These are phyloP conservation scores for Heteronetta atricapilla DNA, from an alignment of 2,113 vertebrate species.

Conservation along the genomic window DNA sequence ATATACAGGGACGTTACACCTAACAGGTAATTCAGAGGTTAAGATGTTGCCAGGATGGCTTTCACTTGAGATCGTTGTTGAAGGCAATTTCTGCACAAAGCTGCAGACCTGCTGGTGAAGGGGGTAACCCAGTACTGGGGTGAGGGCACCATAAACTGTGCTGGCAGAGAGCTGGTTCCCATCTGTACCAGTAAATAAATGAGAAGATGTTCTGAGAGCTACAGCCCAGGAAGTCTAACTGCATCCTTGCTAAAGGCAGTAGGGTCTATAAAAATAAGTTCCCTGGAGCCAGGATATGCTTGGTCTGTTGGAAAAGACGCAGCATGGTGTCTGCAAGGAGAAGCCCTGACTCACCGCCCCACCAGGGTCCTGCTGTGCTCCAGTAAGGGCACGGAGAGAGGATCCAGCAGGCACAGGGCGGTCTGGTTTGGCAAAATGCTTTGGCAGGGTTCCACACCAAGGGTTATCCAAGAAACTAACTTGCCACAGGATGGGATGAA, in stretches of 20 bases:
- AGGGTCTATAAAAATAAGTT: background rate
- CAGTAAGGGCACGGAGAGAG: background rate
- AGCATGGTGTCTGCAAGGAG: background rate
- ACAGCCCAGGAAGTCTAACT: background rate
- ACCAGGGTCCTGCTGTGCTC: accelerated
- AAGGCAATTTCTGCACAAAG: background rate
- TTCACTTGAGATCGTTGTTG: background rate
- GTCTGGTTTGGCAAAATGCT: background rate
- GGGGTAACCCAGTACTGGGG: background rate
- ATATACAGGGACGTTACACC: background rate
- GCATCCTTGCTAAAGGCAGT: background rate
- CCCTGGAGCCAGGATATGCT: background rate
- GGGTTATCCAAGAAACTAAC: background rate
- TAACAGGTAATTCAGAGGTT: background rate
- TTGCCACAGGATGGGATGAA: background rate
- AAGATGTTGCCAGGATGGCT: background rate
- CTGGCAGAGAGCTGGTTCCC: background rate
- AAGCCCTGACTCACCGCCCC: background rate
- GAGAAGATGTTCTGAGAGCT: background rate
- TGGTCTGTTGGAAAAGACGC: background rate
- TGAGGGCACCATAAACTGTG: background rate
- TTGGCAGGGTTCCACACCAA: background rate
- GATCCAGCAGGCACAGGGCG: background rate
- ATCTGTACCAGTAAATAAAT: background rate
- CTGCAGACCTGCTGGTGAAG: background rate